Base-by-base conservation (phyloP, 2,888 invertebrate species). In the Caenorhabditis japonica region DNA sequence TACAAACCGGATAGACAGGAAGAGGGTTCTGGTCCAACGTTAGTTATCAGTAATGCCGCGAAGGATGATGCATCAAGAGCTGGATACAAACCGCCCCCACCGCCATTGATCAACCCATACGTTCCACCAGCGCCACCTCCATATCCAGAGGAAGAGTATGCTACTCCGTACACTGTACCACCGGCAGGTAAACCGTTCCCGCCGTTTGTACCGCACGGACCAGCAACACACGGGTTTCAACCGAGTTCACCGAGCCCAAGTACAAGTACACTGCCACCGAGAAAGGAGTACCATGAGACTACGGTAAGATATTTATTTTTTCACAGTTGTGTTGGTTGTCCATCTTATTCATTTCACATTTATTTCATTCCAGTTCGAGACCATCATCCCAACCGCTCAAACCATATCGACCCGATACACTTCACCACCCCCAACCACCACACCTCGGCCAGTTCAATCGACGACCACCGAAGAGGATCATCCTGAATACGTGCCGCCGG, bases 31-130 rank as follows among this genome's bases (percentile, higher is more conserved):
- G 68, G 73, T 0, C 75, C 75, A 0, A 71, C 71, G 0, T 56
- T 75, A 4, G 68, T 79, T 10, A 79, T 79, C 44, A 76, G 76
- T 58, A 76, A 76, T 51, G 75, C 72, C 2, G 79, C 76, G 0
- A 78, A 78, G 23, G 74, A 74, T 19, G 74, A 74, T 30, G 74
- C 74, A 4, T 43, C 53, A 5, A 13, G 74, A 23, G 62, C 62
- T 12, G 74, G 74, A 1, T 74, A 74, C 62, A 58, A 52, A 43
- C 74, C 74, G 4, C 51, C 60, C 12, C 61, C 52, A 36, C 74
- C 74, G 7, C 62, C 62, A 27, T 7, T 59, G 10, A 19, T 58
- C 27, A 74, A 74, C 23, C 74, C 68, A 5, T 74, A 74, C 30
- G 19, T 59, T 1, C 74, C 74, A 13, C 69, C 72, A 15, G 51